Base-by-base conservation (phyloP, 2,797 vertebrate species). In the Sebastes steindachneri region DNA sequence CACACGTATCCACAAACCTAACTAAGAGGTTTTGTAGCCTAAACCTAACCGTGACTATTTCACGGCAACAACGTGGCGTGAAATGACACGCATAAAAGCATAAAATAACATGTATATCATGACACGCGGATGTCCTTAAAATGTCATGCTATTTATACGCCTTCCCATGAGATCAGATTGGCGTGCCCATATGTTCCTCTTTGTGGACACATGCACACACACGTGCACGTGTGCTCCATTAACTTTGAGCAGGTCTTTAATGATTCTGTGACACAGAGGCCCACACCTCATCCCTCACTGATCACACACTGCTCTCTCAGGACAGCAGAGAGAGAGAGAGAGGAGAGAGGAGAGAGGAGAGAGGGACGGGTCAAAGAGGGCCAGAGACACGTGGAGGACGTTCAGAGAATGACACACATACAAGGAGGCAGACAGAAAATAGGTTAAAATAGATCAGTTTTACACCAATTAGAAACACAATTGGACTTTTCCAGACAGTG, bases 161-260 rank as follows among this genome's bases (percentile, higher is more conserved):
- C 19, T 51, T 51, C 48, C 19, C 48, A 8, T 51, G 19, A 51
- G 48, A 19, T 51, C 48, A 51, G 48, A 19, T 51, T 51, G 48
- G 48, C 19, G 41, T 45, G 41, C 21, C 29, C n/a, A n/a, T 17
- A 10, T 48, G 41, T 29, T 70, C 59, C 31, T 37, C 21, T 65
- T 31, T 51, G 60, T 51, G 60, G 11, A 37, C 5, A 48, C 11
- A 26, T 68, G 72, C 65, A 53, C 35, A 31, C 7, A 5, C 41
- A 7, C 6, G 4, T 45, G 55, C 25, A 4, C 3, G 11, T 70
- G 60, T 75, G 33, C 80, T 77, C 53, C 69, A 79, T 89, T 84
- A 74, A 81, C 71, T 80, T 79, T 74, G 79, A 75, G 86, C 31
- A 73, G 77, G 67, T 84, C 84, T 80, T 71, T 86, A 88, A 88